Conservation (phyloP, 2,888 invertebrate genomes). For the Timema cristinae region DNA sequence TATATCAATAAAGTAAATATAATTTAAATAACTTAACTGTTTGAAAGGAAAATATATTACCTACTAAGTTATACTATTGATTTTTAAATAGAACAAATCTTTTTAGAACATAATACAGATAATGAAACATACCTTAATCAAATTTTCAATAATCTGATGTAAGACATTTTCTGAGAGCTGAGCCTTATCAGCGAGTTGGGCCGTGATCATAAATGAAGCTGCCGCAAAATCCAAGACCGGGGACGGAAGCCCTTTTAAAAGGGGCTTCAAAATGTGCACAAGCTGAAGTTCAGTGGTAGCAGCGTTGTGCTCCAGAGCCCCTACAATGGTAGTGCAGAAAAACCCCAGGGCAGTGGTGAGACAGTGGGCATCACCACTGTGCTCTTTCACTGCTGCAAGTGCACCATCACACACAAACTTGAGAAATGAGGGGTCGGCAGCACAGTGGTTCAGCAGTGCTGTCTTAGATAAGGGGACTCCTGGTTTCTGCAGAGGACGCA, state of each 20-base stretch:
- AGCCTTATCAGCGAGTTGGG: conserved; percentile 63
- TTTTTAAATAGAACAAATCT: too few species aligned
- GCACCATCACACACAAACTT: conserved; percentile 60
- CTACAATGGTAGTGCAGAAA: conserved; percentile 70
- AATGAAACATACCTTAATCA: conserved; percentile 46
- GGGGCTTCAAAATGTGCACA: conserved; percentile 62
- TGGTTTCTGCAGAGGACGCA: conserved; percentile 66
- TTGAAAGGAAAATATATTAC: too few species aligned
- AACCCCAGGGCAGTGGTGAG: conserved; percentile 74
- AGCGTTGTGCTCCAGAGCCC: conserved; percentile 58
- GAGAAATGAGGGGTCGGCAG: conserved; percentile 58
- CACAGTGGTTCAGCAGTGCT: conserved; percentile 68
- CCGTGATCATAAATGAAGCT: conserved; percentile 67
- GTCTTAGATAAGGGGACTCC: conserved; percentile 70
- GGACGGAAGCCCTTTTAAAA: conserved; percentile 69
- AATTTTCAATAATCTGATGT: conserved; percentile 56
- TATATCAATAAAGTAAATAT: too few species aligned
- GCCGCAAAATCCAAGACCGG: conserved; percentile 65
- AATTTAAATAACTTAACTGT: too few species aligned
- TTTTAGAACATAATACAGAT: too few species aligned
- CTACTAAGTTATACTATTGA: too few species aligned
- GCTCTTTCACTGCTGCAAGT: conserved; percentile 54
- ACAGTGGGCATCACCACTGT: conserved; percentile 54
- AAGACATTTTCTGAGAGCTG: conserved; percentile 55
- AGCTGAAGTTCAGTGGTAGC: conserved; percentile 52